phyloP scores from a whole-genome alignment of 2,797 vertebrate genomes.

The Ptychadena robeensis region DNA sequence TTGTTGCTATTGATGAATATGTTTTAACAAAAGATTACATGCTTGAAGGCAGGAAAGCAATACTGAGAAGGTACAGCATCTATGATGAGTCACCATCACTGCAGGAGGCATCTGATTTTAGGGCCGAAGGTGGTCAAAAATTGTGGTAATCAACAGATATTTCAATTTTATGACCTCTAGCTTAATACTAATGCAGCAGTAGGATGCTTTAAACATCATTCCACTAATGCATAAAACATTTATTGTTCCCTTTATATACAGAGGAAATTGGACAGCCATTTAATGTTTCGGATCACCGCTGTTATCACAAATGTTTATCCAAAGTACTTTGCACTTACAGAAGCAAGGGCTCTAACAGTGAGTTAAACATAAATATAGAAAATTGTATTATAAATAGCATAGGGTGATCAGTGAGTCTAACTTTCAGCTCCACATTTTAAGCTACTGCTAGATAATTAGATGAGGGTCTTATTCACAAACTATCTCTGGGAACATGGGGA shows the following conservation, averaged over 20 bases:
- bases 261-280: not conserved
- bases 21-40: not conserved
- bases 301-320: conserved; percentile 17
- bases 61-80: too few relatives aligned
- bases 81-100: not conserved
- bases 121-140: not conserved
- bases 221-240: not conserved
- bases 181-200: too few relatives aligned
- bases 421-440: too few relatives aligned
- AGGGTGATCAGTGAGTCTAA: too few relatives aligned
- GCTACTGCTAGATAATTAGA: too few relatives aligned
- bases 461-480: too few relatives aligned
- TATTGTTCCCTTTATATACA: not conserved
- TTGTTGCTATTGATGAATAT: too few relatives aligned
- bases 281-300: not conserved
- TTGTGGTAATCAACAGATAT: not conserved
- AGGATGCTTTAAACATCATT: not conserved
- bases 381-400: too few relatives aligned
- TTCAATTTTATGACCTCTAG: not conserved
- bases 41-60: too few relatives aligned
- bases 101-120: not conserved
- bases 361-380: too few relatives aligned
- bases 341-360: too few relatives aligned
- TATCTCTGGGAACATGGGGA: too few relatives aligned
- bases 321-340: not conserved